These are phyloP conservation scores for Phragmatobia fuliginosa DNA, from an alignment of 2,888 invertebrate genomes.

Conservation along the genomic window DNA sequence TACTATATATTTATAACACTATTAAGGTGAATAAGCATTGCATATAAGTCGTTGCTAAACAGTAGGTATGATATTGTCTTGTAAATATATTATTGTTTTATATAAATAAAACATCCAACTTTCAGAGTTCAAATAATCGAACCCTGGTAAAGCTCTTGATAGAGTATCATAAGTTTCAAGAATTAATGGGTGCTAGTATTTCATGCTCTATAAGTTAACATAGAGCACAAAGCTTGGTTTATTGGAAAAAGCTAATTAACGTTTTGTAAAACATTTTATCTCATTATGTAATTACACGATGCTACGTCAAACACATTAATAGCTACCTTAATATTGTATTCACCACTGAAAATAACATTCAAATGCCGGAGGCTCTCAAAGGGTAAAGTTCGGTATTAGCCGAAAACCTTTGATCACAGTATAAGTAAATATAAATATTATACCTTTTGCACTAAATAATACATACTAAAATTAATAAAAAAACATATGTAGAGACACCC, in stretches of 20 bases:
- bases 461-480: not conserved
- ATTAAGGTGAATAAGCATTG: no score
- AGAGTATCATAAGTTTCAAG: not conserved
- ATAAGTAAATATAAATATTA: not conserved
- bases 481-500: slow-evolving; percentile 1
- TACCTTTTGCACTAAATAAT: not conserved
- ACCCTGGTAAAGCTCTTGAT: not conserved
- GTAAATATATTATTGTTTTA: no score
- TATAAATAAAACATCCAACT: no score
- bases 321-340: not conserved
- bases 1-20: no score
- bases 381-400: not conserved
- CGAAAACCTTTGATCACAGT: not conserved
- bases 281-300: not conserved
- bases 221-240: not conserved
- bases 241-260: not conserved
- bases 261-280: not conserved
- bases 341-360: not conserved
- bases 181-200: not conserved
- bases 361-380: not conserved
- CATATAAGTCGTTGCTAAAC: no score
- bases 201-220: not conserved
- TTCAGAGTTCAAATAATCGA: no score
- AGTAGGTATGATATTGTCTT: no score
- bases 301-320: not conserved